Conservation (phyloP, 2,888 invertebrate species). For the Meiosimyza platycephala region DNA sequence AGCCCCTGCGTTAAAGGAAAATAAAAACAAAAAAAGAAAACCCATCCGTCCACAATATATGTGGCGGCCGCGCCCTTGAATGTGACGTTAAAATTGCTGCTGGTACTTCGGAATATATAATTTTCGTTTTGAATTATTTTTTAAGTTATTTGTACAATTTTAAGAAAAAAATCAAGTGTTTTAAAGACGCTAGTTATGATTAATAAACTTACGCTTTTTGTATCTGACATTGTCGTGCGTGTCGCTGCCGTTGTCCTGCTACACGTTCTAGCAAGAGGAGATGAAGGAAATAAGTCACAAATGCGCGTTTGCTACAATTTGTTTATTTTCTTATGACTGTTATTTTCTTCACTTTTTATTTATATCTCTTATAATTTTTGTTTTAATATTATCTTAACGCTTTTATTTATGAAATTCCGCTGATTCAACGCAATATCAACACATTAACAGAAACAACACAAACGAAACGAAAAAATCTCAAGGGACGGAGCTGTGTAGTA, state of each 20-base stretch:
- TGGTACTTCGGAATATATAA: background rate
- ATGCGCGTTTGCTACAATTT: constrained; percentile 14
- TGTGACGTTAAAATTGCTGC: background rate
- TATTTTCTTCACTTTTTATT: constrained; percentile 4
- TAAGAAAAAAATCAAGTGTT: too few relatives aligned
- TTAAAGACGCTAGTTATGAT: background rate
- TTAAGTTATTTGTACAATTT: background rate
- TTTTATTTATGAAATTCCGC: constrained; percentile 26
- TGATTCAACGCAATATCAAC: constrained; percentile 32
- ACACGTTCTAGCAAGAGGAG: background rate
- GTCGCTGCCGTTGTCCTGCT: background rate
- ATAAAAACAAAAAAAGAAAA: background rate
- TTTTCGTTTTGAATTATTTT: background rate
- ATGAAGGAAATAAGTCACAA: background rate
- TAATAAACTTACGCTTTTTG: constrained; percentile 59
- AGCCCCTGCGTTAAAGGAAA: background rate
- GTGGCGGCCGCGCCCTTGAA: constrained; percentile 32
- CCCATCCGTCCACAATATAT: constrained; percentile 7
- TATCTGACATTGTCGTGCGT: constrained; percentile 57
- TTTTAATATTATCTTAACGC: background rate
- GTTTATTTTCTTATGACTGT: constrained; percentile 12
- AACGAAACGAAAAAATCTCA: background rate
- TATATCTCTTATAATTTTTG: background rate
- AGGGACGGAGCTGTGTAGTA: constrained; percentile 20
- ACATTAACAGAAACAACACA: constrained; percentile 9